Conservation (phyloP, 2,888 invertebrate species). For the Idaea dimidiata region DNA sequence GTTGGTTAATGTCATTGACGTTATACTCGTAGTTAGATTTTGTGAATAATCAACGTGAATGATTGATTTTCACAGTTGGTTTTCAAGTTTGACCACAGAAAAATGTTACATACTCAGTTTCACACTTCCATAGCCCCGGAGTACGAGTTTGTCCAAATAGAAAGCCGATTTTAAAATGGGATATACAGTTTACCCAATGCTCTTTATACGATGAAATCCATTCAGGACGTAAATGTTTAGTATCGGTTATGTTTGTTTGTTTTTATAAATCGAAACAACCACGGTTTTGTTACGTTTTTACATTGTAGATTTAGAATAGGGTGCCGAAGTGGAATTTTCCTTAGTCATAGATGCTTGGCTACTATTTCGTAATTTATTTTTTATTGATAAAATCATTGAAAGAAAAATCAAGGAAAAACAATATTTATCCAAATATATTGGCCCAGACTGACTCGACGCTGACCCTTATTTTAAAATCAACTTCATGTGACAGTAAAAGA, state of each 20-base stretch:
- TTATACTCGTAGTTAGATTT: too few species aligned
- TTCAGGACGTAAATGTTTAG: constrained; percentile 7
- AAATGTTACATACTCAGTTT: not conserved
- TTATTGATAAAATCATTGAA: too few species aligned
- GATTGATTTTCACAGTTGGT: not conserved
- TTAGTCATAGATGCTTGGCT: too few species aligned
- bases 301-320: not conserved
- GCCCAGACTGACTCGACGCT: too few species aligned
- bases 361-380: too few species aligned
- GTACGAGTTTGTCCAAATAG: not conserved
- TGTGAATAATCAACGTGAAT: too few species aligned
- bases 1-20: too few species aligned
- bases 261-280: not conserved
- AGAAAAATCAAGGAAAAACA: too few species aligned
- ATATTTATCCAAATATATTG: too few species aligned
- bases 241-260: constrained; percentile 12
- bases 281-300: not conserved
- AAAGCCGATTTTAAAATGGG: constrained; percentile 5
- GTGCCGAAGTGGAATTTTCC: not conserved
- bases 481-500: too few species aligned
- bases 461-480: too few species aligned
- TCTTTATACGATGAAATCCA: constrained; percentile 7
- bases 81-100: not conserved
- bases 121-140: not conserved
- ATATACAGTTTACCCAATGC: not conserved